Evolutionary conservation across 2,888 invertebrate species (phyloP).

Genomic region (Ellobium chinense): DNA sequence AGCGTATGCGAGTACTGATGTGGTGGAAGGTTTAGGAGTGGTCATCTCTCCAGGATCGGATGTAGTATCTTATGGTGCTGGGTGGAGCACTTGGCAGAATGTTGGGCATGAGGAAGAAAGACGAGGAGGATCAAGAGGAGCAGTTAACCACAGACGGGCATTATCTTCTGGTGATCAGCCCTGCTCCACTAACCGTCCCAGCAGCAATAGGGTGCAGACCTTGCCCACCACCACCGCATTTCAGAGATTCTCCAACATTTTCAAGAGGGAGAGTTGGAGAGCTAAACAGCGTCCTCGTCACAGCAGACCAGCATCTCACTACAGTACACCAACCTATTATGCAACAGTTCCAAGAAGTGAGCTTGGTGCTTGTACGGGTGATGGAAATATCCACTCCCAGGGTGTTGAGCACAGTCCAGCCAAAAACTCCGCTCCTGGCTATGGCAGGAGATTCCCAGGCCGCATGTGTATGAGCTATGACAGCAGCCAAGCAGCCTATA

Average conservation of each 20-base stretch:
- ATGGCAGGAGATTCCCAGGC: constrained; percentile 21
- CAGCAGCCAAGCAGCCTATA: constrained; percentile 26
- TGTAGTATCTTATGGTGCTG: constrained; percentile 6
- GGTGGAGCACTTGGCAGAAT: constrained; percentile 19
- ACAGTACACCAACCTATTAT: constrained; percentile 8
- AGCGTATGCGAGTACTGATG: constrained; percentile 44
- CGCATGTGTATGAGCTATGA: constrained; percentile 31
- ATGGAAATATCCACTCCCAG: background rate
- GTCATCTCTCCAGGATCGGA: constrained; percentile 33
- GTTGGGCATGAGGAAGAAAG: background rate
- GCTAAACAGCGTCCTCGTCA: constrained; percentile 20
- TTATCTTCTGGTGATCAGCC: background rate
- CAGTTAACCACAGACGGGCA: background rate
- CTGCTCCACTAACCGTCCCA: background rate
- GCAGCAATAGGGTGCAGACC: background rate
- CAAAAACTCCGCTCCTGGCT: background rate
- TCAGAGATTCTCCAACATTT: constrained; percentile 42
- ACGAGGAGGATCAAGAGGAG: background rate
- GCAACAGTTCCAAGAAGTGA: constrained; percentile 32
- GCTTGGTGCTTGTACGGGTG: background rate
- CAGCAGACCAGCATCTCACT: constrained; percentile 28
- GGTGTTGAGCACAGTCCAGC: background rate
- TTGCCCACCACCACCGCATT: constrained; percentile 44
- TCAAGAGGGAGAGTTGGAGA: constrained; percentile 34
- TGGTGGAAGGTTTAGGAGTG: constrained; percentile 31